Evolutionary conservation across 1,140 invertebrate genomes (phyloP), one percentile per base, ranked within the genome.

Genomic region (Drosophila kurseongensis): DNA sequence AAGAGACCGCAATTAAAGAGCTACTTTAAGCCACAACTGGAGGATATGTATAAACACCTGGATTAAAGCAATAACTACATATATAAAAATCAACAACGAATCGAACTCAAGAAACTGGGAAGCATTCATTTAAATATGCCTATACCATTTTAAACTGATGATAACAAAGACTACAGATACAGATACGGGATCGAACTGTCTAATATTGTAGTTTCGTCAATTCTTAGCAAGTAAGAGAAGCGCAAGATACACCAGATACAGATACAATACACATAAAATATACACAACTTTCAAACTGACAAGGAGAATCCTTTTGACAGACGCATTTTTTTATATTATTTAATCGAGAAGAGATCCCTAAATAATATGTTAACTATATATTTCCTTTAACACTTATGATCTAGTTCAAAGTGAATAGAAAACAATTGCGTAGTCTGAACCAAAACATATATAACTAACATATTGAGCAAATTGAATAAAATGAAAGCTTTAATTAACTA

Each of bases 1-100:
- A 99, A 99, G 94, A 94, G 98, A 92, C 96, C 97, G 47, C 96
- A 98, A 92, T 94, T 98, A 59, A 97, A 96, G 92, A 96, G 95
- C 55, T 97, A 97, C 85, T 98, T 98, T 93, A 97, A 97, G 88
- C 96, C 96, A 10, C 96, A 98, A 92, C 94, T 98, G 78, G 97
- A 98, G 91, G 97, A 97, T 92, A 96, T 99, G 95, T 99, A 98
- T 93, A 94, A 94, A 85, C 93, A 94, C 78, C 78, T 92, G 78
- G 91, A 91, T 79, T 92, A 84, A 91, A 68, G 52, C 69, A 79
- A 77, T 85, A 69, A 23, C 23, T 32, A 32, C 16, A 32, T 50
- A 50, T 50, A 35, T 35, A 45, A n/a, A 60, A 55, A 58, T 32
- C 32, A 69, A 72, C 61, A 71, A 83, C 71, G 77, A 84, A 84